A percentile compares a stretch with the other conserved stretches of the same genome.
phyloP scores from a whole-genome alignment of 1,140 invertebrate species.

The Druon quercuslanigerum region DNA sequence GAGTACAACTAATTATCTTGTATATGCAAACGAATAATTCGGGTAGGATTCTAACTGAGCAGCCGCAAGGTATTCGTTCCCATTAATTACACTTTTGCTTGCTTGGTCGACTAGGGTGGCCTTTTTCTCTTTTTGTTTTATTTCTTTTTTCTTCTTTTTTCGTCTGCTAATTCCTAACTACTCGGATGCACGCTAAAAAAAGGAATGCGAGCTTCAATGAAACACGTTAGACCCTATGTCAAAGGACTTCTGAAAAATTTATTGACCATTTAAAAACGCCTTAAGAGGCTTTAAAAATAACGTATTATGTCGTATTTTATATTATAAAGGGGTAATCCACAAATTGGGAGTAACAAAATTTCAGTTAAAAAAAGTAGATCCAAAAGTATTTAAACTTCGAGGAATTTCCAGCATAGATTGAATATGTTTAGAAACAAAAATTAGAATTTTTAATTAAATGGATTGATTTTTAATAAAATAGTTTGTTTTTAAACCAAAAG shows the following conservation, averaged over 20 bases:
- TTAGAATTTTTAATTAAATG: no score
- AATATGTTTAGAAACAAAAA: no score
- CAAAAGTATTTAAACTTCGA: no score
- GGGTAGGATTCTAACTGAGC: constrained; percentile 14
- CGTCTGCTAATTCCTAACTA: constrained; percentile 29
- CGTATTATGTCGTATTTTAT: no score
- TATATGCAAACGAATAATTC: constrained; percentile 22
- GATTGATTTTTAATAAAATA: no score
- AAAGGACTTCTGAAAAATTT: constrained; percentile 13
- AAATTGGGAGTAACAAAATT: no score
- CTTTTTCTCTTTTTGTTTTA: background rate
- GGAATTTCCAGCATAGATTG: no score
- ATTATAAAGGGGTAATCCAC: no score
- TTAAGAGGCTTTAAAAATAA: background rate
- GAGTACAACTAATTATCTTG: background rate
- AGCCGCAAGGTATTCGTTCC: constrained; percentile 10
- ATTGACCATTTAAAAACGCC: background rate
- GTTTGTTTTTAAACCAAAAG: no score
- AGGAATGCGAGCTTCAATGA: constrained; percentile 16
- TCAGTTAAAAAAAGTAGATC: no score
- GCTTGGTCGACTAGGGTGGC: background rate
- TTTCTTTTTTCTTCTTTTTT: constrained; percentile 15
- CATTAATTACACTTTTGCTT: constrained; percentile 26
- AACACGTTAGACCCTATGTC: constrained; percentile 19
- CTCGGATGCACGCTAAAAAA: constrained; percentile 21